phyloP scores from a whole-genome alignment of 2,888 invertebrate species.

The Hyalella azteca region DNA sequence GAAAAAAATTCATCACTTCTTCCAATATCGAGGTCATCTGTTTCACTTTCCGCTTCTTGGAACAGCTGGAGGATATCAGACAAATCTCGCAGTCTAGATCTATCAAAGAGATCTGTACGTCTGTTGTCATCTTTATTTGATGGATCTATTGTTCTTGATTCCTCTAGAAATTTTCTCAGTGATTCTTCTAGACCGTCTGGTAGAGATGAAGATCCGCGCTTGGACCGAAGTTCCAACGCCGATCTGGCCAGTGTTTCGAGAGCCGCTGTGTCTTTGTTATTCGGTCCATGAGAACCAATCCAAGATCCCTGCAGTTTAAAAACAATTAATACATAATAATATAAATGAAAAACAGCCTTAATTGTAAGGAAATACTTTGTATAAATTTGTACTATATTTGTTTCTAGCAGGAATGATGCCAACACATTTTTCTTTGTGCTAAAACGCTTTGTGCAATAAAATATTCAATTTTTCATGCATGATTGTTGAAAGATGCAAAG shows the following conservation, averaged over 20 bases:
- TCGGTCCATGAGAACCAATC: neutral
- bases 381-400: neutral
- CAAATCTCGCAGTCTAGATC: slow-evolving; percentile 1
- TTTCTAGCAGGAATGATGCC: neutral
- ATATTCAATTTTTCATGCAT: neutral
- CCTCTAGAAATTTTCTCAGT: neutral
- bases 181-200: slow-evolving; percentile 7
- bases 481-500: neutral
- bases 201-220: neutral
- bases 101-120: neutral
- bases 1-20: slow-evolving; percentile 4
- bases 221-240: neutral
- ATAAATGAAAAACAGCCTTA: neutral
- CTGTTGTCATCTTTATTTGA: neutral
- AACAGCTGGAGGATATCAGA: neutral
- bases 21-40: neutral
- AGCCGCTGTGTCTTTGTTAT: neutral
- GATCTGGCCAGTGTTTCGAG: slow-evolving; percentile 7
- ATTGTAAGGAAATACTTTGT: neutral
- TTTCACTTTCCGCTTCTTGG: neutral
- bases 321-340: neutral
- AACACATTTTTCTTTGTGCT: neutral
- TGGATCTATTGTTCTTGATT: neutral
- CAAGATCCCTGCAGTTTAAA: slow-evolving; percentile 3
- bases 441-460: neutral